Conservation (phyloP, 2,888 invertebrate species). For the Chymomyza fuscimana region DNA sequence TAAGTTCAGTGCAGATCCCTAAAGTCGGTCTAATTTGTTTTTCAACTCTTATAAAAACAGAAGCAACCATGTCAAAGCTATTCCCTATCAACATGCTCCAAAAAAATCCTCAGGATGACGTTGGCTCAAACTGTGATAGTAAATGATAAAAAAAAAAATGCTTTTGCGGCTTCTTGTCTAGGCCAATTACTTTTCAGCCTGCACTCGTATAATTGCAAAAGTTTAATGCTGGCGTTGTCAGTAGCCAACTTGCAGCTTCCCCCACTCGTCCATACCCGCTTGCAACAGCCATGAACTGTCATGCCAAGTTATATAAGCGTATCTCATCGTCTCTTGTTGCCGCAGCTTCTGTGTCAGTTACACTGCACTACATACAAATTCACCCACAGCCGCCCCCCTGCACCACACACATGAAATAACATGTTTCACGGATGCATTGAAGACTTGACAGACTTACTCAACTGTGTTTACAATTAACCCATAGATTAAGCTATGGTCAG, state of each 20-base stretch:
- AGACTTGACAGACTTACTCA: background rate
- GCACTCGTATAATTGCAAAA: conserved; percentile 41
- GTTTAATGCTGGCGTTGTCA: conserved; percentile 14
- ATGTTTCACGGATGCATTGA: background rate
- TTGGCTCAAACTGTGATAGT: no score
- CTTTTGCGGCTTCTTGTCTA: background rate
- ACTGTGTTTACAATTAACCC: background rate
- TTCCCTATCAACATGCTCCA: no score
- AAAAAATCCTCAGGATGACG: no score
- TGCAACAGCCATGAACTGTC: conserved; percentile 21
- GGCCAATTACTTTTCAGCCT: conserved; percentile 11
- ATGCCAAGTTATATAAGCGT: conserved; percentile 38
- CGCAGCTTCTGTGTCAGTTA: conserved; percentile 37
- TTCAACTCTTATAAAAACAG: no score
- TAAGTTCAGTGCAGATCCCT: no score
- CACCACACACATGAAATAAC: conserved; percentile 29
- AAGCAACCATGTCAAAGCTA: no score
- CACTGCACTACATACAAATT: conserved; percentile 10
- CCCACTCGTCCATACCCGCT: background rate
- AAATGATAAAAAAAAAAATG: no score
- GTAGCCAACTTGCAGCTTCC: background rate
- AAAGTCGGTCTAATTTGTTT: no score
- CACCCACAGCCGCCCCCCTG: background rate
- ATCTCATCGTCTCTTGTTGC: conserved; percentile 18
- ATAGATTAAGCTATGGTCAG: background rate